These are phyloP conservation scores for Aphidius gifuensis DNA, from an alignment of 1,140 invertebrate species.

Conservation along the genomic window DNA sequence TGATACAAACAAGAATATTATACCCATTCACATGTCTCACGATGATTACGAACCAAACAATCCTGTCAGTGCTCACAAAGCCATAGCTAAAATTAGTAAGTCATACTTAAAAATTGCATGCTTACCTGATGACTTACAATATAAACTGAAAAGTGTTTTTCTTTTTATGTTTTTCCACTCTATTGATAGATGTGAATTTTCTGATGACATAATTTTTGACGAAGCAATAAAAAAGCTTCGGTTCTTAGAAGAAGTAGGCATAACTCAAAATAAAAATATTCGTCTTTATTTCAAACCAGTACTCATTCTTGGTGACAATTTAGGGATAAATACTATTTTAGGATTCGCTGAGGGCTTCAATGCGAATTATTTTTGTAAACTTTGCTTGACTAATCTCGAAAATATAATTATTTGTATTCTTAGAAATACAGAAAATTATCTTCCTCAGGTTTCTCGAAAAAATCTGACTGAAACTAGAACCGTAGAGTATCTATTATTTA, in stretches of 20 bases:
- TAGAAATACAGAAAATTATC: not conserved
- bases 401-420: too few relatives aligned
- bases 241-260: conserved; percentile 14
- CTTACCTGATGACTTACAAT: conserved; percentile 8
- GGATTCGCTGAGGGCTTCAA: conserved; percentile 13
- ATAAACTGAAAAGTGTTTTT: conserved; percentile 16
- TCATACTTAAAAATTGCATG: conserved; percentile 11
- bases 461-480: not conserved
- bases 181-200: conserved; percentile 8
- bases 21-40: conserved; percentile 1
- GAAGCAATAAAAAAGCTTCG: conserved; percentile 4
- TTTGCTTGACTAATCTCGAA: too few relatives aligned
- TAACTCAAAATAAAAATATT: not conserved
- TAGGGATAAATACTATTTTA: not conserved
- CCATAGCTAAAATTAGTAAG: conserved; percentile 1
- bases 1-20: not conserved
- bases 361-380: too few relatives aligned
- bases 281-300: conserved; percentile 16
- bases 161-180: conserved; percentile 13
- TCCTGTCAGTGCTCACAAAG: conserved; percentile 13
- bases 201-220: not conserved
- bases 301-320: conserved; percentile 18
- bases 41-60: conserved; percentile 16
- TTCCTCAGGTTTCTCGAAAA: not conserved
- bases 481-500: not conserved